A percentile compares a stretch with the other conserved stretches of the same genome.
phyloP scores from a whole-genome alignment of 1,140 invertebrate species.

The Leptinotarsa lineolata region DNA sequence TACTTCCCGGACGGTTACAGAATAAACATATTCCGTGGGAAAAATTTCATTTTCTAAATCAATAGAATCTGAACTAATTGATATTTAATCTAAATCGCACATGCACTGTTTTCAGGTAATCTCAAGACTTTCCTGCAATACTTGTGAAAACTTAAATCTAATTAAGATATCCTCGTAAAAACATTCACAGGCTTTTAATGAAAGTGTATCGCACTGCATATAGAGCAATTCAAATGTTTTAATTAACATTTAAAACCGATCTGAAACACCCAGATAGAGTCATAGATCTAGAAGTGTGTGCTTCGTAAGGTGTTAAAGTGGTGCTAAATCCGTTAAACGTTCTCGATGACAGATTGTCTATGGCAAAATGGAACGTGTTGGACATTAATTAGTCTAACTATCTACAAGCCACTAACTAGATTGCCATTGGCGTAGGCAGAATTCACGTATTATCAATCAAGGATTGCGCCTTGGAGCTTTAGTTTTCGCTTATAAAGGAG shows the following conservation, averaged over 20 bases:
- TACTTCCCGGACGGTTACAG: too few species aligned
- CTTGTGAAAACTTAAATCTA: too few species aligned
- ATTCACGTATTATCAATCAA: too few species aligned
- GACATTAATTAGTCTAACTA: conserved; percentile 1
- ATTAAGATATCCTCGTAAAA: too few species aligned
- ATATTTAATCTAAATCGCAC: too few species aligned
- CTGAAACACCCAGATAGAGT: neutral
- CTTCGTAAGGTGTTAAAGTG: neutral
- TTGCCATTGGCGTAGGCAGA: neutral
- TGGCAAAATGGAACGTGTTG: neutral
- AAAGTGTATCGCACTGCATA: neutral
- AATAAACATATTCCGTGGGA: too few species aligned
- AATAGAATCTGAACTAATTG: too few species aligned
- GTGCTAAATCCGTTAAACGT: neutral
- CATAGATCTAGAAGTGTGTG: neutral
- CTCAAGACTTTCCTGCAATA: too few species aligned
- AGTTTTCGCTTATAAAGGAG: too few species aligned
- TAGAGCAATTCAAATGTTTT: neutral
- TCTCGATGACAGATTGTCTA: neutral
- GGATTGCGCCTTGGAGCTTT: too few species aligned
- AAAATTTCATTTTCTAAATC: too few species aligned
- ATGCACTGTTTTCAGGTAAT: too few species aligned
- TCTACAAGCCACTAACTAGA: neutral
- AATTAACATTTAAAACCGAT: neutral
- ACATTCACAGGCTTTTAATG: neutral